A percentile compares a stretch with the other conserved stretches of the same genome.
Evolutionary conservation across 2,888 invertebrate genomes (phyloP).

Genomic region (Globia sparganii): DNA sequence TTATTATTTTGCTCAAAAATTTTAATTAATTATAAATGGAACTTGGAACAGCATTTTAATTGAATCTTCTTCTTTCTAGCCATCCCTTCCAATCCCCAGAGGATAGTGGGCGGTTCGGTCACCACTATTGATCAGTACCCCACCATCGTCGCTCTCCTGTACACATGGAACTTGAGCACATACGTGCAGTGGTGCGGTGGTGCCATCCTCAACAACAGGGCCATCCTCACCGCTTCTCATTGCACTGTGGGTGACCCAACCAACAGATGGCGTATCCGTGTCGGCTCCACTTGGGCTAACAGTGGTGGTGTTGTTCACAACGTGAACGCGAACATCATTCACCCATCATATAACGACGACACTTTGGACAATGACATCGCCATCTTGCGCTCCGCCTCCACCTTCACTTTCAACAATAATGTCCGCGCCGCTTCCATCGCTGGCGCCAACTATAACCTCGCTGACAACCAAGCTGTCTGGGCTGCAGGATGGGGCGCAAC

Average conservation of each 20-base stretch:
- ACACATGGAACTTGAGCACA: constrained; percentile 44
- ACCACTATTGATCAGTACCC: constrained; percentile 49
- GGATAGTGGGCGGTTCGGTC: constrained; percentile 72
- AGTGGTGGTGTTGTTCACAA: constrained; percentile 73
- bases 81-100: constrained; percentile 59
- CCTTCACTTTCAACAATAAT: background rate
- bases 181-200: constrained; percentile 68
- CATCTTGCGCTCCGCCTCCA: background rate
- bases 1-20: too few relatives aligned
- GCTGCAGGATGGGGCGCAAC: too few relatives aligned
- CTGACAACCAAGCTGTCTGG: too few relatives aligned
- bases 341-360: constrained; percentile 74
- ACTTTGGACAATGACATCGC: constrained; percentile 42
- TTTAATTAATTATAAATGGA: background rate
- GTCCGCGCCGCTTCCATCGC: constrained; percentile 37
- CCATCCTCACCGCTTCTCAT: constrained; percentile 68
- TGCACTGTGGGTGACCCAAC: constrained; percentile 58
- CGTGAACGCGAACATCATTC: constrained; percentile 59
- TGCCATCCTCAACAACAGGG: constrained; percentile 64
- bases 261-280: constrained; percentile 71
- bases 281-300: constrained; percentile 75
- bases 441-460: too few relatives aligned
- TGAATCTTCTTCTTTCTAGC: constrained; percentile 45
- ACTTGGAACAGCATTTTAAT: background rate
- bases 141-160: constrained; percentile 61